A percentile compares a stretch with the other conserved stretches of the same genome.
These are phyloP conservation scores for Heliconius ethilla DNA, from an alignment of 2,888 invertebrate genomes.

Conservation along the genomic window DNA sequence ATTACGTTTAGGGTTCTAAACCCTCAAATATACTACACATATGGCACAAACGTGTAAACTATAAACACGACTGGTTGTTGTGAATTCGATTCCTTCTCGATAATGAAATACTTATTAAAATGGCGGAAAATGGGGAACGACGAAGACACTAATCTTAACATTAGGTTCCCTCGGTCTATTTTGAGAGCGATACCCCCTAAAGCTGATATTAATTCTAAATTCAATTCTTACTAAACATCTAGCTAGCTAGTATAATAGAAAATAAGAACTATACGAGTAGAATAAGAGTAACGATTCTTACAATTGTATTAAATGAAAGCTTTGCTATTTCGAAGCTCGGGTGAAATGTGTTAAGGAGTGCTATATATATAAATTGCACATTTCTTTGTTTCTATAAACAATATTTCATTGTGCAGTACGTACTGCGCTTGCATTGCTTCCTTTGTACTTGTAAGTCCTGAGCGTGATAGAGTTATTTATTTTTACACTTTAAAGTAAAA, in stretches of 20 bases:
- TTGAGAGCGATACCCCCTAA: too few species aligned
- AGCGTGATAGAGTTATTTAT: conserved; percentile 18
- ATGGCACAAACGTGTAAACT: too few species aligned
- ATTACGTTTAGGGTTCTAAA: too few species aligned
- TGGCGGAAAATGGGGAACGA: too few species aligned
- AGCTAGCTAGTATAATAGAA: neutral
- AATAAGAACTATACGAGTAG: neutral
- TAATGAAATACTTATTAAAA: too few species aligned
- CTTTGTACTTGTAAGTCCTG: neutral
- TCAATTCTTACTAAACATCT: neutral
- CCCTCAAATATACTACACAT: too few species aligned
- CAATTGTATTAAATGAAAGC: conserved; percentile 20
- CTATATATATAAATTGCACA: conserved; percentile 26
- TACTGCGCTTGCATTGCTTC: conserved; percentile 14
- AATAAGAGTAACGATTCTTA: conserved; percentile 9
- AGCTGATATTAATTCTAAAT: too few species aligned
- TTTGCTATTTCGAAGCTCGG: conserved; percentile 26
- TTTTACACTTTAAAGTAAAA: neutral
- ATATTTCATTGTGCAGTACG: conserved; percentile 25
- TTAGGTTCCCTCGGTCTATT: too few species aligned
- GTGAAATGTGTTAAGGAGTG: conserved; percentile 28
- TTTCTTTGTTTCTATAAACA: conserved; percentile 35
- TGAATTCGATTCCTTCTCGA: too few species aligned
- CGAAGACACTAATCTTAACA: too few species aligned
- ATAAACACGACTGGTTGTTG: too few species aligned